Evolutionary conservation across 1,140 invertebrate species (phyloP).

Genomic region (Papilio dardanus): DNA sequence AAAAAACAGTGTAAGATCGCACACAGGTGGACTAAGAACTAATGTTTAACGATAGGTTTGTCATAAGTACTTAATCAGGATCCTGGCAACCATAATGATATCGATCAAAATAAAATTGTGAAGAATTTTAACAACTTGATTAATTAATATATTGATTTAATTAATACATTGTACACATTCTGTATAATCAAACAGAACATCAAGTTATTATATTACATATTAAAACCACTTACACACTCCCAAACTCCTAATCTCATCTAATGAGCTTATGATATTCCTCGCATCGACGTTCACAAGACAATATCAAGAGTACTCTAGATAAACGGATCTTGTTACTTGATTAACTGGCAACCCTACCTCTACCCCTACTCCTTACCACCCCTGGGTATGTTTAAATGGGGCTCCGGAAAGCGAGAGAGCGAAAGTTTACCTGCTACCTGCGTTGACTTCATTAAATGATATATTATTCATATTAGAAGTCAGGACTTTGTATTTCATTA

Average conservation of each 20-base stretch:
- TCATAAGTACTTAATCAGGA: too few species aligned
- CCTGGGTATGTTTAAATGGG: conserved; percentile 79
- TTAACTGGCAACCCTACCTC: conserved; percentile 77
- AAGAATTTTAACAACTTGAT: too few species aligned
- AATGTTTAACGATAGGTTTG: too few species aligned
- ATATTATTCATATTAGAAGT: conserved; percentile 14
- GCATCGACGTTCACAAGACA: conserved; percentile 57
- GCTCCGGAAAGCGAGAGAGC: conserved; percentile 68
- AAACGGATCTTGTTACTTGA: conserved; percentile 82
- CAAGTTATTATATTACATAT: conserved; percentile 30
- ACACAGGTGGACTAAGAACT: too few species aligned
- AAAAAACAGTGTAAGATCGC: too few species aligned
- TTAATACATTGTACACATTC: background rate
- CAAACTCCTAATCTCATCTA: conserved; percentile 60
- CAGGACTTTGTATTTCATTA: conserved; percentile 7
- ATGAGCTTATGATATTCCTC: conserved; percentile 75
- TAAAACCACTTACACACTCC: conserved; percentile 44
- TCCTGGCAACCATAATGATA: too few species aligned
- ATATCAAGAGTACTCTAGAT: conserved; percentile 79
- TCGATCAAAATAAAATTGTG: too few species aligned
- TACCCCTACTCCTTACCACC: conserved; percentile 64
- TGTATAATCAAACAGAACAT: background rate
- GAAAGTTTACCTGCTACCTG: conserved; percentile 66
- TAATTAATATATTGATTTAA: too few species aligned
- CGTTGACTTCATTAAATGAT: conserved; percentile 68